A percentile compares a stretch with the other conserved stretches of the same genome.
Evolutionary conservation across 2,888 invertebrate species (phyloP).

Genomic region (Eilema caniola): DNA sequence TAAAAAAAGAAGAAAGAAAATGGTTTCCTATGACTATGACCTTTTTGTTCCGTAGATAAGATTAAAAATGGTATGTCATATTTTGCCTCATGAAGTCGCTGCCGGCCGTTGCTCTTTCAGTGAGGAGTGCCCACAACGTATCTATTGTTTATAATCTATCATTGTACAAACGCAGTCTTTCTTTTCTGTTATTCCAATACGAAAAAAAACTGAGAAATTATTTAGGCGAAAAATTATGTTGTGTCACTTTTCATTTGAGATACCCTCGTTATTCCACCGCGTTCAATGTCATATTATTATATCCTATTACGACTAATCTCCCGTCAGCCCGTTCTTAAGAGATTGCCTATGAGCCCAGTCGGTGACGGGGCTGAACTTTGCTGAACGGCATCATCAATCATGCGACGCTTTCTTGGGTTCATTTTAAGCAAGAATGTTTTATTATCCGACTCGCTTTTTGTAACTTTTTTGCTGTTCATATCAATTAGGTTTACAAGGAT

Average conservation of each 20-base stretch:
- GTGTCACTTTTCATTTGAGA: neutral
- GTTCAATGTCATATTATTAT: conserved; percentile 4
- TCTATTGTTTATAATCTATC: no score
- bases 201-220: neutral
- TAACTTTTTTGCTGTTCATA: neutral
- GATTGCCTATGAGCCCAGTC: neutral
- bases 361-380: neutral
- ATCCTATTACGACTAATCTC: conserved; percentile 4
- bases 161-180: no score
- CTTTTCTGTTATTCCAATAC: no score
- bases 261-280: neutral
- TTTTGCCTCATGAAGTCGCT: no score
- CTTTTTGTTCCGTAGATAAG: no score
- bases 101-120: no score
- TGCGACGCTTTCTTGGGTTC: neutral
- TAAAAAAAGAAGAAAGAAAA: no score
- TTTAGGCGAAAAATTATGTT: conserved; percentile 3
- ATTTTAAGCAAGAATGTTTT: neutral
- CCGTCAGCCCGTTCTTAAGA: neutral
- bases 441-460: neutral
- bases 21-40: no score
- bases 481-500: neutral
- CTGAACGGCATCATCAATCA: neutral
- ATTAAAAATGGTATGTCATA: no score
- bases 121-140: no score